Base-by-base conservation (phyloP, 35 echinoderm and acorn worm genomes). In the Diadema setosum region DNA sequence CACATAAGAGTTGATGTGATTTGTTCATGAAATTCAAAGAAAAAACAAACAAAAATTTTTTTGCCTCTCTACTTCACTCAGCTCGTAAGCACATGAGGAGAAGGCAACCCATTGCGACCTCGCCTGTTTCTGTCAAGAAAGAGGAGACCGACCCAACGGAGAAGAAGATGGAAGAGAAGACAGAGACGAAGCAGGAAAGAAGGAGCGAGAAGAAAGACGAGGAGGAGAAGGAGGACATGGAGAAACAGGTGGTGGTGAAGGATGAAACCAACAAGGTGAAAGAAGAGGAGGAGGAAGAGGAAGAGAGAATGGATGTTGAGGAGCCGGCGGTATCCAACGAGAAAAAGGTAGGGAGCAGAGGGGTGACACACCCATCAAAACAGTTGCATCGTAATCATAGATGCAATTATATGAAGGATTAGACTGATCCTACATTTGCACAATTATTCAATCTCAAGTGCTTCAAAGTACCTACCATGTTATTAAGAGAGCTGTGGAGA, bases 21-120 rank as follows among this genome's bases (percentile, higher is more conserved):
- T n/a, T n/a, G n/a, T n/a, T n/a, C n/a, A n/a, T n/a, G n/a, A n/a
- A n/a, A n/a, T n/a, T n/a, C n/a, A n/a, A n/a, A n/a, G n/a, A n/a
- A n/a, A n/a, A n/a, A n/a, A n/a, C n/a, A n/a, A n/a, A n/a, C n/a
- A n/a, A n/a, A n/a, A n/a, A n/a, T n/a, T n/a, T n/a, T n/a, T n/a
- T n/a, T n/a, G n/a, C n/a, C n/a, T n/a, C n/a, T n/a, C n/a, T n/a
- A n/a, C n/a, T n/a, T n/a, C n/a, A n/a, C n/a, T n/a, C n/a, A 92
- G 90, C 90, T 9, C 45, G 90, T 2, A 92, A 92, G 56, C 90
- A 92, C 44, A 93, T 93, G 91, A 88, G 85, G 76, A 93, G 88
- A 56, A 46, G 80, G 35, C 59, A 83, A 73, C 23, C 70, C 11
- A 44, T 65, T n/a, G n/a, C n/a, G n/a, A n/a, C n/a, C n/a, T n/a